Base-by-base conservation (phyloP, 2,888 invertebrate species). In the Drosophila percnosoma region DNA sequence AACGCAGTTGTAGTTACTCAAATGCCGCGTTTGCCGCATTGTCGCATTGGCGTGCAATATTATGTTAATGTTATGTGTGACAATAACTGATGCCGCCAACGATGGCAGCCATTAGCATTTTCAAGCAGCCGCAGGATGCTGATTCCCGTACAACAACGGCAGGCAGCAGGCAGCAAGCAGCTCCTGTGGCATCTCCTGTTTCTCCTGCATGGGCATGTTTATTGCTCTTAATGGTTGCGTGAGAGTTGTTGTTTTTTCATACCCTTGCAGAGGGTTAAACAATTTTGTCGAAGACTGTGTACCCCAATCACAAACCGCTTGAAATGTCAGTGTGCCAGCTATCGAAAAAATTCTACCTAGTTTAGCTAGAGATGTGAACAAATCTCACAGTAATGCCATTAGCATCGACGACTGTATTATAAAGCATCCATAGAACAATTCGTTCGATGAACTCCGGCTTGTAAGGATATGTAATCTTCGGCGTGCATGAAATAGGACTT, bases 41-140 rank as follows among this genome's bases (percentile, higher is more conserved):
- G 63, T 40, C 64, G 68, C 69, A 51, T 60, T 63, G 77, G 83
- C 87, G 52, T 87, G 91, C 91, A 91, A 91, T 91, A 92, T 91
- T 89, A 91, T 91, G 92, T 91, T 92, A 91, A 91, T 91, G 90
- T 87, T 82, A 82, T 90, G 91, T 91, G 91, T 75, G 87, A 83
- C 82, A 89, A 77, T 80, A 84, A 79, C 75, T 73, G 74, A 77
- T 72, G 73, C 73, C 73, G 70, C 70, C 73, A 52, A 64, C 68
- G 68, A 58, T 65, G 75, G 53, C 77, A 73, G 63, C 72, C 90
- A 90, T 89, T 89, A 89, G 90, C 90, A 89, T 84, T 86, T 83
- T 68, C 74, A 68, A 74, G 73, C 70, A 77, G 69, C 58, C 51
- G 53, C 29, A 45, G 8, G 45, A 45, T 45, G 49, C 27, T 29